Evolutionary conservation across 2,113 vertebrate genomes (phyloP), one percentile per base, ranked within the genome.

Genomic region (Clarias macrocephalus): DNA sequence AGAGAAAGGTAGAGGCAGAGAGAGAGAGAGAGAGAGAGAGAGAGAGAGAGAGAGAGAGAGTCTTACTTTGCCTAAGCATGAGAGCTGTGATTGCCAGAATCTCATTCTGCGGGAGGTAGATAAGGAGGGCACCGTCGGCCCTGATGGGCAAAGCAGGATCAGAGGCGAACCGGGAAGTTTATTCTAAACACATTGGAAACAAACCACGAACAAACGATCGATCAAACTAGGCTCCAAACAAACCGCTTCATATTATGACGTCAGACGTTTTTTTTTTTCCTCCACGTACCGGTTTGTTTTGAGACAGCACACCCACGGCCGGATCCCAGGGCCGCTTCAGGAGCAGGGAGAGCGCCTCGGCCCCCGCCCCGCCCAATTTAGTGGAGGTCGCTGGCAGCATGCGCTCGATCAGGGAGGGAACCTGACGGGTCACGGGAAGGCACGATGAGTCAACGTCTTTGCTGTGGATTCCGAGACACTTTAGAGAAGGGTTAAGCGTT

Each of bases 31-130:
- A 25, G 21, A 42, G 8, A 73, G 13, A 42, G 16, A 73, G 7
- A 48, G 33, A 21, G 30, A 21, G 28, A 72, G 5, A 37, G 5
- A 72, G 30, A 18, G 2, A 72, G 33, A 72, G 13, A 73, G 30
- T 52, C 66, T 84, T 42, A 97, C 98, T 97, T 99, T 99, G 86
- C 98, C 98, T 82, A 99, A 92, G 91, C 98, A 99, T 89, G 98
- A 98, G 23, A 99, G 97, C 94, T 99, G 98, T 0, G 98, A 99
- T 89, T 99, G 97, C 98, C 98, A 99, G 95, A 99, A 99, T 37
- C 97, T 96, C 92, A 98, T 97, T 85, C 98, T 94, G 0, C 98
- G 96, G 1, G 97, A 97, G 5, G 97, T 95, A 79, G 96, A 95
- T 84, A 97, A 96, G 89, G 95, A 90, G 0, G 97, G 96, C 89